phyloP scores from a whole-genome alignment of 1,140 invertebrate species.

The Plutomurus gul region DNA sequence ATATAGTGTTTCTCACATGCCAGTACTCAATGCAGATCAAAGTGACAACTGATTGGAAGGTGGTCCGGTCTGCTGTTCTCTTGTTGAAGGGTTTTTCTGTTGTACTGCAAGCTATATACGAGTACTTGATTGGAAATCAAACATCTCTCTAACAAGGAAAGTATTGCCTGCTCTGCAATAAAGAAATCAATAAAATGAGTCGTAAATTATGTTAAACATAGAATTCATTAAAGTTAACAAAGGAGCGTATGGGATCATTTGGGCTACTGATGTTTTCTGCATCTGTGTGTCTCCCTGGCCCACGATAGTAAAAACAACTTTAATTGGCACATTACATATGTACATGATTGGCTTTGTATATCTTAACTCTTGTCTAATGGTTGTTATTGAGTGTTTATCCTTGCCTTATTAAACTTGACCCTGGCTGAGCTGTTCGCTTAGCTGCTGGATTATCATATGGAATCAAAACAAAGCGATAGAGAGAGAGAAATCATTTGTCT shows the following conservation, averaged over 20 bases:
- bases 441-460: not conserved
- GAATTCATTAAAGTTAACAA: conserved; percentile 5
- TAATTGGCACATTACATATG: conserved; percentile 25
- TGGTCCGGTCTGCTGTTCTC: not conserved
- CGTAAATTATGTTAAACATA: conserved; percentile 25
- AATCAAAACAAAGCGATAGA: not conserved
- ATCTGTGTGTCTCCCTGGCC: not conserved
- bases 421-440: not conserved
- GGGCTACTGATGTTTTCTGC: not conserved
- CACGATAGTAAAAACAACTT: conserved; percentile 16
- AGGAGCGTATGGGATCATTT: too few species aligned
- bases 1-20: not conserved
- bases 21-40: not conserved
- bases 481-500: not conserved
- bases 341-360: conserved; percentile 1
- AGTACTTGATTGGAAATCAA: conserved; percentile 9
- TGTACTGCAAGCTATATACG: not conserved
- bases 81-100: not conserved
- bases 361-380: conserved; percentile 20
- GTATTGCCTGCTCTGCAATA: conserved; percentile 8
- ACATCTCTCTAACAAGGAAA: conserved; percentile 15
- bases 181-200: conserved; percentile 30
- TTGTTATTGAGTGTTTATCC: conserved; percentile 9
- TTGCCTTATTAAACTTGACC: conserved; percentile 30
- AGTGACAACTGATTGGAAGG: not conserved